These are phyloP conservation scores for Misgurnus mizolepis DNA, from an alignment of 2,113 vertebrate species.

Conservation along the genomic window DNA sequence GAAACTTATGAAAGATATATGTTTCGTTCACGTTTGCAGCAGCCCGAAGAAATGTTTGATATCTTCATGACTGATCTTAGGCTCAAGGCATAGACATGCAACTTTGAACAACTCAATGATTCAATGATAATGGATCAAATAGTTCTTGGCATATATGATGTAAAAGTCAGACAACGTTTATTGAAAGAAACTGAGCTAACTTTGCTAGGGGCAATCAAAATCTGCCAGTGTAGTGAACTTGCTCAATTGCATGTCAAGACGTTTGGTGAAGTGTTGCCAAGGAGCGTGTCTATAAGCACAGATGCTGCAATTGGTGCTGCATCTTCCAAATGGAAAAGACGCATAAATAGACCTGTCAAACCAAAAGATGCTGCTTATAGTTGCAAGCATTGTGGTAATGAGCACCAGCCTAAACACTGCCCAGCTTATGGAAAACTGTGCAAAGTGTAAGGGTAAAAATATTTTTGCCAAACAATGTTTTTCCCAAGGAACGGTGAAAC, in stretches of 20 bases:
- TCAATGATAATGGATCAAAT: slow-evolving; percentile 36
- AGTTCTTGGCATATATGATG: slow-evolving; percentile 6
- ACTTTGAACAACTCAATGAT: slow-evolving; percentile 2
- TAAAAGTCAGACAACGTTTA: slow-evolving; percentile 8
- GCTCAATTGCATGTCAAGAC: slow-evolving; percentile 19
- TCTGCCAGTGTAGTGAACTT: slow-evolving; percentile 17
- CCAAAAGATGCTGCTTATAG: background rate
- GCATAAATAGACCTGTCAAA: background rate
- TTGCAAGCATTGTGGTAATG: background rate
- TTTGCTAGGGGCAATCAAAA: background rate
- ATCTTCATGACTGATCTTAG: slow-evolving; percentile 21
- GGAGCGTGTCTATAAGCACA: background rate
- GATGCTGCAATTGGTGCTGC: background rate
- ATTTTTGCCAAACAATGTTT: background rate
- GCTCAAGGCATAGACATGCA: slow-evolving; percentile 26
- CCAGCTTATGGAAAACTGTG: background rate
- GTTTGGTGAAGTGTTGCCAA: background rate
- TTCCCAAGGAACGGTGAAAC: background rate
- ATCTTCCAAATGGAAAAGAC: background rate
- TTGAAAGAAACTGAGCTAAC: slow-evolving; percentile 18
- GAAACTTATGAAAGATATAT: slow-evolving; percentile 20
- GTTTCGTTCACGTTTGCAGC: slow-evolving; percentile 13
- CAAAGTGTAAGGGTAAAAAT: background rate
- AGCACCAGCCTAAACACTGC: background rate
- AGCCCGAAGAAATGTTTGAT: background rate